These are phyloP conservation scores for Aspidiotus destructor DNA, from an alignment of 2,888 invertebrate genomes.

Conservation along the genomic window DNA sequence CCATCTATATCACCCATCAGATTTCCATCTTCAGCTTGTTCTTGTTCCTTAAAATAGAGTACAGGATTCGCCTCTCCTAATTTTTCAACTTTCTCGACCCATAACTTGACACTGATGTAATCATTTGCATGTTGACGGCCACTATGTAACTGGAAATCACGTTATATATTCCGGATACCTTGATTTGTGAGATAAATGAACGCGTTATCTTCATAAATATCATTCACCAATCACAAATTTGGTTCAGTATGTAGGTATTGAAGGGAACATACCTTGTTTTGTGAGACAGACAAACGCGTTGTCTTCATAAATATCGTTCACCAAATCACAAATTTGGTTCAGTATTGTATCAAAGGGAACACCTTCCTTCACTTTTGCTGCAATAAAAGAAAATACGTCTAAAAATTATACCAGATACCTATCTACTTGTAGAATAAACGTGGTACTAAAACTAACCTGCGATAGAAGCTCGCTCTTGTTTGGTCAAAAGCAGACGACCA, in stretches of 20 bases:
- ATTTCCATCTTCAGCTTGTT: slow-evolving; percentile 1
- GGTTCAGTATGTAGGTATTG: no score
- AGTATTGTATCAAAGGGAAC: slow-evolving; percentile 19
- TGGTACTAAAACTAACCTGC: slow-evolving; percentile 5
- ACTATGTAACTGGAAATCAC: slow-evolving; percentile 22
- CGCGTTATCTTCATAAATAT: not conserved
- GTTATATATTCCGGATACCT: slow-evolving; percentile 17
- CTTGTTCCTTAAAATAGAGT: slow-evolving; percentile 24
- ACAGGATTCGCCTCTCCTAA: slow-evolving; percentile 10
- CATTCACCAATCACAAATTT: no score
- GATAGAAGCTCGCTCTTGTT: slow-evolving; percentile 10
- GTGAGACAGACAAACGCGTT: not conserved
- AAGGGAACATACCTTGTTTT: slow-evolving; percentile 23
- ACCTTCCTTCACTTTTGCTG: slow-evolving; percentile 13
- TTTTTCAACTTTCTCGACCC: slow-evolving; percentile 15
- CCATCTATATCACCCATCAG: no score
- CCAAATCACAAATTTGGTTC: slow-evolving; percentile 24
- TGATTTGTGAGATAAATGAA: slow-evolving; percentile 5
- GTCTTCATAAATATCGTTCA: slow-evolving; percentile 10
- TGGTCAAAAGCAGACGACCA: slow-evolving; percentile 10
- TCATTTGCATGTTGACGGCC: slow-evolving; percentile 18
- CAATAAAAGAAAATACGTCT: not conserved
- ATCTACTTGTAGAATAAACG: not conserved
- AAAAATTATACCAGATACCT: not conserved
- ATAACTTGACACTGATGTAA: slow-evolving; percentile 21